These are phyloP conservation scores for Smithornis capensis DNA, from an alignment of 2,113 vertebrate genomes.

Conservation along the genomic window DNA sequence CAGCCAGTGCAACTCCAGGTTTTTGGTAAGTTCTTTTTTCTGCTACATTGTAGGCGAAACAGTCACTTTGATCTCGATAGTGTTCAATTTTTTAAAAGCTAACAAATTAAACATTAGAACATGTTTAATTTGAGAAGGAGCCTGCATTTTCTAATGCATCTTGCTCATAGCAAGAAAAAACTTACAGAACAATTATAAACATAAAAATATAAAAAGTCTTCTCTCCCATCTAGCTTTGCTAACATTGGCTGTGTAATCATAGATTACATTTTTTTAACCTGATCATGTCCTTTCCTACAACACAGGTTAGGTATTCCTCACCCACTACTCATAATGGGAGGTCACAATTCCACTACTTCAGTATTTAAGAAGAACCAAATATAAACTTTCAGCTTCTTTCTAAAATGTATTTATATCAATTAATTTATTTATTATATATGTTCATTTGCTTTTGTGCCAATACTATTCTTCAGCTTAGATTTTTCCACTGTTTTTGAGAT, in stretches of 20 bases:
- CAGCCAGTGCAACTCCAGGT: background rate
- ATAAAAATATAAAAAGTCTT: background rate
- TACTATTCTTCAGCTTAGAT: background rate
- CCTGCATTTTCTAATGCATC: fast-evolving
- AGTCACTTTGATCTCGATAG: background rate
- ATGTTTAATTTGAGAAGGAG: background rate
- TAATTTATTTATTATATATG: background rate
- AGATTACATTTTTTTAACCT: background rate
- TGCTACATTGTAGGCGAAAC: background rate
- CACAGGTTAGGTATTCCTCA: background rate
- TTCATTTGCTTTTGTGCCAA: background rate
- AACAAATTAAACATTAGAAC: background rate
- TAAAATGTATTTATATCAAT: background rate
- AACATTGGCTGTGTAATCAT: background rate
- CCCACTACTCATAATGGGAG: background rate
- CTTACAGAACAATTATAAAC: background rate
- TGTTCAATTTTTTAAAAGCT: background rate
- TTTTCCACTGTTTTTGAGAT: background rate
- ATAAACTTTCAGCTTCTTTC: background rate
- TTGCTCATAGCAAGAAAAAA: background rate
- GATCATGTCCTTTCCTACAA: background rate
- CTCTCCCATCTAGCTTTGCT: background rate
- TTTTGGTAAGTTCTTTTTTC: background rate
- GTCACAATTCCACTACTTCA: background rate
- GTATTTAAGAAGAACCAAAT: background rate